A percentile compares a stretch with the other conserved stretches of the same genome.
These are phyloP conservation scores for Podarcis raffonei DNA, from an alignment of 2,113 vertebrate species.

Conservation along the genomic window DNA sequence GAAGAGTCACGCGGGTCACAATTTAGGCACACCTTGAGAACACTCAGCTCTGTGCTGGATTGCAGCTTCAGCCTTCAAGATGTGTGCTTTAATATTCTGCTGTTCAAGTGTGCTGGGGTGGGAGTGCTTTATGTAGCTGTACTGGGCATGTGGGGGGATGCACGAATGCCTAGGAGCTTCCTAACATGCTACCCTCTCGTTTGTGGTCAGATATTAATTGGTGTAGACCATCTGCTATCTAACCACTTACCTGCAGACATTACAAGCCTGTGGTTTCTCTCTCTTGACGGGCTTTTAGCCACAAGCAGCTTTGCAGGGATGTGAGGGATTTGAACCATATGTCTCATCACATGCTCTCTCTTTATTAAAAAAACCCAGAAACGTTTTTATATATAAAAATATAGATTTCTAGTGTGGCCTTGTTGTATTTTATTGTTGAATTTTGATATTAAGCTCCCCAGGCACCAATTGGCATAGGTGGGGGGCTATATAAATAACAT, in stretches of 20 bases:
- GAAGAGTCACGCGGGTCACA: neutral
- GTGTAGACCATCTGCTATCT: constrained; percentile 13
- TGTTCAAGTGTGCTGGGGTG: neutral
- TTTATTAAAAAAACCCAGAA: neutral
- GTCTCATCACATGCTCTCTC: neutral
- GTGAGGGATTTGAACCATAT: constrained; percentile 7
- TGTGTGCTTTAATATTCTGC: neutral
- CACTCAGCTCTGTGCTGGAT: neutral
- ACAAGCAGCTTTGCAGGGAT: constrained; percentile 3
- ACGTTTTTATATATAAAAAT: constrained; percentile 9
- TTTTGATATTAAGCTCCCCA: constrained; percentile 19
- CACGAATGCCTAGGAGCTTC: constrained; percentile 6
- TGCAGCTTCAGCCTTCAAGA: neutral
- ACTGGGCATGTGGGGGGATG: neutral
- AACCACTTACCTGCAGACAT: constrained; percentile 17
- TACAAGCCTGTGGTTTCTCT: constrained; percentile 8
- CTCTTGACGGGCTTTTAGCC: neutral
- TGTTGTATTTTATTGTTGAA: constrained; percentile 14
- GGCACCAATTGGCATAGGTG: constrained; percentile 11
- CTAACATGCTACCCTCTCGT: neutral
- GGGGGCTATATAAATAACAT: constrained; percentile 28
- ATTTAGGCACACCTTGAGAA: neutral
- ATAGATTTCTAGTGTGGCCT: constrained; percentile 14
- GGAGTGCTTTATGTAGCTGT: neutral
- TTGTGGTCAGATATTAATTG: constrained; percentile 30